Evolutionary conservation across 2,888 invertebrate species (phyloP).

Genomic region (Baccha elongata): DNA sequence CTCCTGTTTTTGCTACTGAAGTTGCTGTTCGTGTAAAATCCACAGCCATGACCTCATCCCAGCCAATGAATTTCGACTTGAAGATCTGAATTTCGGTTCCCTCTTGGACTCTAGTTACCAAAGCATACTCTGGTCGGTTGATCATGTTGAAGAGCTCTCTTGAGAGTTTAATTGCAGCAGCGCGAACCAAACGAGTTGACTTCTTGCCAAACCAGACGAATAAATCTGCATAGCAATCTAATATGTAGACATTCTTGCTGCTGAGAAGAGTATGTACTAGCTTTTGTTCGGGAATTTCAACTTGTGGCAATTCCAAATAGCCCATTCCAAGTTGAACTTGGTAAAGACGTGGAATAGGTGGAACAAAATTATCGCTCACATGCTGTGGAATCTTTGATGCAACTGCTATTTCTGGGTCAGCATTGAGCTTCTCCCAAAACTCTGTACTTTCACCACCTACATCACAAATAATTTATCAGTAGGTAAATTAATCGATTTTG

Average conservation of each 20-base stretch:
- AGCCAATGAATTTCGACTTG: slow-evolving; percentile 97
- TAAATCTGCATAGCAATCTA: slow-evolving; percentile 96
- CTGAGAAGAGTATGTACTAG: slow-evolving; percentile 90
- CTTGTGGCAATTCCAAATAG: slow-evolving; percentile 98
- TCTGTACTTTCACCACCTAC: slow-evolving; percentile 89
- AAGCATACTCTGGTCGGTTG: slow-evolving; percentile 92
- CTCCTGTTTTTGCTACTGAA: slow-evolving; percentile 97
- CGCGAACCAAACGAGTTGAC: slow-evolving; percentile 96
- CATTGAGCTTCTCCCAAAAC: slow-evolving; percentile 91
- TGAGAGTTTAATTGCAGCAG: slow-evolving; percentile 98
- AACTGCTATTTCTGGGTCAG: slow-evolving; percentile 79
- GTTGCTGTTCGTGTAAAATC: slow-evolving; percentile 99
- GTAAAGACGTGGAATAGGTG: slow-evolving; percentile 89
- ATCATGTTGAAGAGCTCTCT: slow-evolving; percentile 98
- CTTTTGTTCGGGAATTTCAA: slow-evolving; percentile 89
- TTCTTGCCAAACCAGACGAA: slow-evolving; percentile 99
- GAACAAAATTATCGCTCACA: slow-evolving; percentile 77
- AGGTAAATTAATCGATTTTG: not conserved
- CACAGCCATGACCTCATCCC: slow-evolving; percentile 99
- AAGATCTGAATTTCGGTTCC: slow-evolving; percentile 96
- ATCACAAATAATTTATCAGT: not conserved
- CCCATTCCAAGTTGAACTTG: slow-evolving; percentile 99
- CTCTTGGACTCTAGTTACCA: slow-evolving; percentile 95
- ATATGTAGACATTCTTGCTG: slow-evolving; percentile 96
- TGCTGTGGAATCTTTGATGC: slow-evolving; percentile 82